phyloP scores from a whole-genome alignment of 2,888 invertebrate species.

The Temnothorax ravouxi region DNA sequence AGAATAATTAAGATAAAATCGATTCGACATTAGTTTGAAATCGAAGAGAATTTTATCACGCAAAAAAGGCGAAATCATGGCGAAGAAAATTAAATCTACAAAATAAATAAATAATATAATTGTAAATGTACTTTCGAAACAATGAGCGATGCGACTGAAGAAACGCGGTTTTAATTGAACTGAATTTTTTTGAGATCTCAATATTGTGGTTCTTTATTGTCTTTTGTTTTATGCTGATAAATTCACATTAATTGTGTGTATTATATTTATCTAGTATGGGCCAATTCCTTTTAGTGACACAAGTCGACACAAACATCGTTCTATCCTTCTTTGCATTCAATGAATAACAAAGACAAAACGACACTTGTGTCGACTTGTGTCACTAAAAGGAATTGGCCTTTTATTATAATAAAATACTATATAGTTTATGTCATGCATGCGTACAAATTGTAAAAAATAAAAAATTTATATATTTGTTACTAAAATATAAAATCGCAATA shows the following conservation, averaged over 20 bases:
- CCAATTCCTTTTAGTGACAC: too few relatives aligned
- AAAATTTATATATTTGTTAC: background rate
- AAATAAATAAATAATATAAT: background rate
- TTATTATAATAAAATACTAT: conserved; percentile 13
- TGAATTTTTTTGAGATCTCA: background rate
- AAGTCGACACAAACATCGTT: too few relatives aligned
- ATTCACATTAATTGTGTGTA: background rate
- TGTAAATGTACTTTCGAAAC: background rate
- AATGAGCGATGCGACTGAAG: background rate
- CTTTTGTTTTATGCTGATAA: background rate
- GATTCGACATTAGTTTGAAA: background rate
- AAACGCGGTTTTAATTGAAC: conserved; percentile 5
- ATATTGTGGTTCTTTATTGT: background rate
- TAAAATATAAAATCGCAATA: background rate
- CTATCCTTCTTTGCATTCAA: too few relatives aligned
- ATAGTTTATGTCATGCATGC: background rate
- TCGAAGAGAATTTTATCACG: background rate
- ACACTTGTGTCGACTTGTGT: too few relatives aligned
- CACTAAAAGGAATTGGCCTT: too few relatives aligned
- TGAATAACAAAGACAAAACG: too few relatives aligned
- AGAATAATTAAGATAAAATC: background rate
- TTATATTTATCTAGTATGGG: background rate
- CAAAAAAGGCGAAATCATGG: background rate
- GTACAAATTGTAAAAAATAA: conserved; percentile 17
- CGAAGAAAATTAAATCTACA: background rate